Evolutionary conservation across 2,113 vertebrate species (phyloP), one percentile per base, ranked within the genome.

Genomic region (Tyto alba): DNA sequence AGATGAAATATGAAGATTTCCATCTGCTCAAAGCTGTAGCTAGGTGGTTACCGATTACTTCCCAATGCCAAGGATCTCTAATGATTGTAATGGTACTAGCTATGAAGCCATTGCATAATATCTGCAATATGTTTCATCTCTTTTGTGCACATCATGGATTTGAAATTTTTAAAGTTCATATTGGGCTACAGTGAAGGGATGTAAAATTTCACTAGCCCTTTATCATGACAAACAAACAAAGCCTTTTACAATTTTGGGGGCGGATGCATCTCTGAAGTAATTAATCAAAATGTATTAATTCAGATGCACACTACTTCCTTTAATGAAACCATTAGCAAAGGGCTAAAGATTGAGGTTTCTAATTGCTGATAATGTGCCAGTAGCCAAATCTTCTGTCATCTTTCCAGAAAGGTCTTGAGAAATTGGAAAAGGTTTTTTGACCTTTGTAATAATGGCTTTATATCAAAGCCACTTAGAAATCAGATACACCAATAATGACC

Each of bases 281-380:
- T 91, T 71, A 87, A 96, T 95, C 68, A 74, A 82, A 94, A 64
- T 91, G 90, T 90, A 86, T 50, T 92, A 19, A 52, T 34, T 16
- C 60, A 56, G 45, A 84, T 63, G 36, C 32, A 76, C 27, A 6
- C 32, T 32, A n/a, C 27, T 85, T 84, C 69, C 56, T 88, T 84
- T 96, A 96, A 95, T 90, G 93, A 95, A 95, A 78, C 93, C 82
- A 79, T 94, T 97, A 95, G 95, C 60, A 76, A 55, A 89, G 86
- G 93, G 83, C 92, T 93, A 79, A 48, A 89, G 80, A 96, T 21
- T 60, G 83, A 86, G 74, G 27, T 84, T 85, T 90, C 90, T 96
- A 96, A 96, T 96, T 95, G 91, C 83, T 88, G 69, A 29, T 83
- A 67, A 53, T 81, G 47, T 82, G 55, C 82, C 74, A 36, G 59